A percentile compares a stretch with the other conserved stretches of the same genome.
phyloP scores from a whole-genome alignment of 2,797 vertebrate species.

The Nasua narica region DNA sequence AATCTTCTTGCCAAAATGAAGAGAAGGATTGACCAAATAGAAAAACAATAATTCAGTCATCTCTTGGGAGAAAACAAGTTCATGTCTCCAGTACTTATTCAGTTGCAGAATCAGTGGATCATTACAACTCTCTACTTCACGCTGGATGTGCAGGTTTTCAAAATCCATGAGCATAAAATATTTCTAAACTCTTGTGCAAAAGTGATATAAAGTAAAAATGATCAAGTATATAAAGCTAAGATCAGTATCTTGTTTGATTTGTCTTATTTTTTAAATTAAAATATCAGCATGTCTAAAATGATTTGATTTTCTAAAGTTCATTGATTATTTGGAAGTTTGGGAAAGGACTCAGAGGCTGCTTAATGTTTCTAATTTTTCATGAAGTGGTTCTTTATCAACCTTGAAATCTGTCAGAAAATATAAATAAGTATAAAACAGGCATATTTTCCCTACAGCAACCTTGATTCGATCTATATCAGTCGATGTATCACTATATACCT shows the following conservation, averaged over 20 bases:
- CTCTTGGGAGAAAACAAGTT: conserved; percentile 24
- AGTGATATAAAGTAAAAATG: neutral
- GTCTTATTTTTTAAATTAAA: conserved; percentile 30
- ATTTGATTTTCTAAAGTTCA: neutral
- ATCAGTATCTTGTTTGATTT: conserved; percentile 15
- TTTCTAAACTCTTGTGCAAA: neutral
- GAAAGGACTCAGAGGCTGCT: neutral
- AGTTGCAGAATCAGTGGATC: neutral
- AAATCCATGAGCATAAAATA: neutral
- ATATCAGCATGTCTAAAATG: neutral
- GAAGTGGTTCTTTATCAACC: neutral
- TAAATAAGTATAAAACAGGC: neutral
- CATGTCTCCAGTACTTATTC: neutral
- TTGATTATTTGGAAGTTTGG: neutral
- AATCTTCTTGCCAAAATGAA: conserved; percentile 46
- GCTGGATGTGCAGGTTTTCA: neutral
- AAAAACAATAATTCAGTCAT: conserved; percentile 54
- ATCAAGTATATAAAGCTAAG: neutral
- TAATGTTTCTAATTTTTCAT: neutral
- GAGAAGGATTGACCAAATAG: conserved; percentile 12
- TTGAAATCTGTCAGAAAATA: conserved; percentile 12
- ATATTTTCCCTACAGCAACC: neutral
- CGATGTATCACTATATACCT: neutral
- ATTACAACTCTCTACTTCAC: neutral
- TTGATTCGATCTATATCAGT: neutral